Base-by-base conservation (phyloP, 2,888 invertebrate genomes). In the Boloria selene region DNA sequence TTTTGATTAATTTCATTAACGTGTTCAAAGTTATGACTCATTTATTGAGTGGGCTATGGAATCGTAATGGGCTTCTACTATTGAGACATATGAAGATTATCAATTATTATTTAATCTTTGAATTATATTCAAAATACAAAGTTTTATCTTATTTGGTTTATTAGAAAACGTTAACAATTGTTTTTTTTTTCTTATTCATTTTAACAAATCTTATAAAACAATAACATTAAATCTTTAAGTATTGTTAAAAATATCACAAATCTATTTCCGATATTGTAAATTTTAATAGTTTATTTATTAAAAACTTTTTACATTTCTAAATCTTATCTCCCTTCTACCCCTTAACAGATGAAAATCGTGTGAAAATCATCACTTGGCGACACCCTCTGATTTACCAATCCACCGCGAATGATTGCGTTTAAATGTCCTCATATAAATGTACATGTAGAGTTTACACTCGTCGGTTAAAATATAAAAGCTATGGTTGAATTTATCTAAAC, bases 321-420 rank as follows among this genome's bases (percentile, higher is more conserved):
- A 10, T 56, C 56, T 56, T 22, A 45, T 18, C 56, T 16, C 56
- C 45, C 56, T 56, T 18, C 31, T 38, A 47, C 22, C 22, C 22
- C 22, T 22, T 22, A 16, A 47, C 17, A 49, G 31, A 49, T 47
- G 31, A 31, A 59, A 59, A 59, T 17, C 58, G 58, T 59, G 58
- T 59, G 58, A 49, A 49, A 59, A 59, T 17, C 7, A 47, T 49
- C 58, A 59, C 58, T 45, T 47, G 58, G 49, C 49, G 58, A 49
- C 58, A 49, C 58, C 58, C 58, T 49, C 58, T 17, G 58, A 45
- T 56, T 56, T 59, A 47, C 22, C 47, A 59, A 59, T 16, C 49
- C 31, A 59, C 58, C 58, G 58, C 58, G 17, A 59, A 47, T 49
- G 58, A 59, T 59, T 59, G 13, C 58, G 31, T 31, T 49, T 59